Conservation (phyloP, 2,888 invertebrate species). For the Hypena proboscidalis region DNA sequence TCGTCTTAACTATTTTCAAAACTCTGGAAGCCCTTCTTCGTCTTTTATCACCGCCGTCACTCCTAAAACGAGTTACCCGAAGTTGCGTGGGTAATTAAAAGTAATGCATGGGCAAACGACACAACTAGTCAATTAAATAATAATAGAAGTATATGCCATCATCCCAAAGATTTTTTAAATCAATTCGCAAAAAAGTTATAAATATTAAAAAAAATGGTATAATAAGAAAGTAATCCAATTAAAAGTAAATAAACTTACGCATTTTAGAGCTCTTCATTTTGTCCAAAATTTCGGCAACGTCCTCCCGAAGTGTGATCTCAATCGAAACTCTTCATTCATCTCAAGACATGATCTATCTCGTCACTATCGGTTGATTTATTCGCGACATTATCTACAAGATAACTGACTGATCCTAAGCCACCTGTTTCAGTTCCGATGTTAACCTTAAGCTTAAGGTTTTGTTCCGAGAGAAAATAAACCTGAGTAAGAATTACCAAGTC, state of each 20-base stretch:
- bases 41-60: too few species aligned
- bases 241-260: constrained; percentile 25
- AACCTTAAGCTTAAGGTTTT: constrained; percentile 24
- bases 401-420: constrained; percentile 34
- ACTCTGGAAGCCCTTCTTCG: too few species aligned
- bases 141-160: too few species aligned
- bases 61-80: too few species aligned
- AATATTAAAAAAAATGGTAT: background rate
- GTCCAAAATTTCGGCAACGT: constrained; percentile 8
- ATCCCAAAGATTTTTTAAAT: too few species aligned
- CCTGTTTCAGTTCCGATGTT: constrained; percentile 22
- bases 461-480: too few species aligned
- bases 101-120: too few species aligned
- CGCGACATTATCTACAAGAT: constrained; percentile 41
- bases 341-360: constrained; percentile 31
- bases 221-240: background rate
- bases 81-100: too few species aligned
- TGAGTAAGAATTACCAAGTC: too few species aligned
- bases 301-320: constrained; percentile 20
- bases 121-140: too few species aligned
- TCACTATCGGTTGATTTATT: constrained; percentile 28
- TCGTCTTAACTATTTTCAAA: too few species aligned
- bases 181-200: too few species aligned
- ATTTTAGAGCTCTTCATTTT: constrained; percentile 34
- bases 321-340: constrained; percentile 11